These are phyloP conservation scores for Ondatra zibethicus DNA, from an alignment of 2,113 vertebrate species.

Conservation along the genomic window DNA sequence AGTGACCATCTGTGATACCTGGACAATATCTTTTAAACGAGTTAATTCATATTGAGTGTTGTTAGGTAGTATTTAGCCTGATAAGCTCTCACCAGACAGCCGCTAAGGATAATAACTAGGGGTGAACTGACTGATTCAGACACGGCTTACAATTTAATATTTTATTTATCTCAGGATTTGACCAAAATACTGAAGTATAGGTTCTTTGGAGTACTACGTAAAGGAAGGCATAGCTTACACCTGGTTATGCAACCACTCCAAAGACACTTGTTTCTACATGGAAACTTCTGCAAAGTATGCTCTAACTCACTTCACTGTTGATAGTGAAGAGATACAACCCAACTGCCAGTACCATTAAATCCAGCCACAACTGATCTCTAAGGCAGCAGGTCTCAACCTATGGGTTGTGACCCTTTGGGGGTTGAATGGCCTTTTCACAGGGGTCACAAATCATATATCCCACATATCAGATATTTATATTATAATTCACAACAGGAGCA, in stretches of 20 bases:
- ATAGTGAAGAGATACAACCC: not conserved
- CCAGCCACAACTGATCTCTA: not conserved
- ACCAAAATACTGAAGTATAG: not conserved
- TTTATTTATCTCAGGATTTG: slow-evolving; percentile 39
- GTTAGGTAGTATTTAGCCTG: not conserved
- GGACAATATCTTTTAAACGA: not conserved
- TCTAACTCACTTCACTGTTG: not conserved
- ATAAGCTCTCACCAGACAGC: not conserved
- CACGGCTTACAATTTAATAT: not conserved
- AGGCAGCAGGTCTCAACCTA: not conserved
- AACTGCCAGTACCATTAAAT: not conserved
- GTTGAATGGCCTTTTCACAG: not conserved
- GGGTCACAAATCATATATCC: not conserved
- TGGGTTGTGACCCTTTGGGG: not conserved
- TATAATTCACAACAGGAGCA: not conserved
- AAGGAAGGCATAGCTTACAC: too few species aligned
- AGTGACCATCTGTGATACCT: not conserved
- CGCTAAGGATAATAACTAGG: not conserved
- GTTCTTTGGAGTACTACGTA: not conserved
- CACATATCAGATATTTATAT: not conserved
- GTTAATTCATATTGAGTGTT: slow-evolving; percentile 15
- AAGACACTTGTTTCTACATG: not conserved
- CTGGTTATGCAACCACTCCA: not conserved
- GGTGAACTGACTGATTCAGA: not conserved
- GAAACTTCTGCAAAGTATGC: not conserved